phyloP scores from a whole-genome alignment of 2,797 vertebrate genomes.

The Silurus aristotelis region DNA sequence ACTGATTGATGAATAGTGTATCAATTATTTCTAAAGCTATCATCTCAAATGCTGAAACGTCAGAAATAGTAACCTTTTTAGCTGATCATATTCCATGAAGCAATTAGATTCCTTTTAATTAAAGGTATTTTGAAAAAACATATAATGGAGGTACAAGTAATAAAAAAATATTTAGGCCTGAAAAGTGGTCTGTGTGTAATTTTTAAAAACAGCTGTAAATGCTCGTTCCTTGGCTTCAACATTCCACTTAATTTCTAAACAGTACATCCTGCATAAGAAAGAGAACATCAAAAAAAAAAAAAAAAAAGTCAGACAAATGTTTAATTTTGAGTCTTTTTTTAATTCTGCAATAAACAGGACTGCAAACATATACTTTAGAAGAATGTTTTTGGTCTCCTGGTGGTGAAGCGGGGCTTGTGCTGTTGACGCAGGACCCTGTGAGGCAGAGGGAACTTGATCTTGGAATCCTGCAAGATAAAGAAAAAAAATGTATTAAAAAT shows the following conservation, averaged over 20 bases:
- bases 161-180: not conserved
- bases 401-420: constrained; percentile 98
- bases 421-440: constrained; percentile 93
- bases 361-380: constrained; percentile 72
- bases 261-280: too few species aligned
- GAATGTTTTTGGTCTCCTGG: constrained; percentile 99
- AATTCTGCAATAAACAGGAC: constrained; percentile 67
- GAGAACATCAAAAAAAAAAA: too few species aligned
- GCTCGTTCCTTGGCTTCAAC: not conserved
- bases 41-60: not conserved
- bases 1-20: too few species aligned
- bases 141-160: not conserved
- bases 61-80: not conserved
- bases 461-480: constrained; percentile 75
- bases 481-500: not conserved
- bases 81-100: not conserved
- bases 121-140: not conserved
- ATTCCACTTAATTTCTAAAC: too few species aligned
- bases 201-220: not conserved
- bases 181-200: too few species aligned
- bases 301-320: not conserved
- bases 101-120: not conserved
- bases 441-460: constrained; percentile 95
- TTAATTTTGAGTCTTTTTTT: constrained; percentile 47
- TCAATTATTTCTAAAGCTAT: too few species aligned